These are phyloP conservation scores for Gallinago jamesoni DNA, from an alignment of 2,113 vertebrate genomes.

Conservation along the genomic window DNA sequence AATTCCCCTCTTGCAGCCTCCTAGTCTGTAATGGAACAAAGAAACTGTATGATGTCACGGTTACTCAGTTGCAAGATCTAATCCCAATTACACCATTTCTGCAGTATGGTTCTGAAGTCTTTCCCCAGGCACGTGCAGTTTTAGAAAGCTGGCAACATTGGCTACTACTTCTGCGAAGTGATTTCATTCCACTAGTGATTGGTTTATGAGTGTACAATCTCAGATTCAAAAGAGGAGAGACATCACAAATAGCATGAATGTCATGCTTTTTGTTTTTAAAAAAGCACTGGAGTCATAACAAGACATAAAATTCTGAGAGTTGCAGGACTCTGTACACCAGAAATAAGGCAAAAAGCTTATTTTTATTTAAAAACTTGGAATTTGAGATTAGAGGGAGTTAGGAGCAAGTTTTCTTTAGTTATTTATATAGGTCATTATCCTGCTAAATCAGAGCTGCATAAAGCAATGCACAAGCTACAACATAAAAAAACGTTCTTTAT, in stretches of 20 bases:
- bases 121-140: not conserved
- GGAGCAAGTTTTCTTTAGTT: not conserved
- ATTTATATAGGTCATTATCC: not conserved
- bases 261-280: not conserved
- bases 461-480: not conserved
- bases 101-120: not conserved
- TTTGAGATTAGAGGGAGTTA: not conserved
- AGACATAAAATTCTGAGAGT: not conserved
- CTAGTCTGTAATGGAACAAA: rapidly evolving
- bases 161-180: not conserved
- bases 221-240: not conserved
- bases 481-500: not conserved
- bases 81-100: rapidly evolving
- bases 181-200: not conserved
- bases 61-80: not conserved
- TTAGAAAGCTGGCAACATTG: not conserved
- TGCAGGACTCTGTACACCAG: rapidly evolving
- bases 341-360: not conserved
- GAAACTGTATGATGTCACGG: rapidly evolving
- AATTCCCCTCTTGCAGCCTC: not conserved
- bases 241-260: not conserved
- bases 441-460: not conserved
- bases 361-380: not conserved
- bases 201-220: not conserved
- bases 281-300: not conserved